Base-by-base conservation (phyloP, 92 coral and sea anemone genomes). In the Bergia sp. region DNA sequence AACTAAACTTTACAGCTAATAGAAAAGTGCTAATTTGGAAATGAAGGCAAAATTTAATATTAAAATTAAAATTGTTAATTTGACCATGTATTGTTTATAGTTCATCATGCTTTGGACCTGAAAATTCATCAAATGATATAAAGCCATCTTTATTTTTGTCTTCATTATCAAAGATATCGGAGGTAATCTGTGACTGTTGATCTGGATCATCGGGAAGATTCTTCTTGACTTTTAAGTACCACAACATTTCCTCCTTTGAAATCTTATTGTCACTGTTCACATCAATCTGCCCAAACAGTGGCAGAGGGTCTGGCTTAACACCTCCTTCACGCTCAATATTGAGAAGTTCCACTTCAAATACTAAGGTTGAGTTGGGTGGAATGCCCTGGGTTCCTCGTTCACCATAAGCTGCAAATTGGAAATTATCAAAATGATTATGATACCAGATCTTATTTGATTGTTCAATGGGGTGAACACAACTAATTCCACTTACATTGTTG, bases 121-220 rank as follows among this genome's bases (percentile, higher is more conserved):
- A 84, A 84, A 84, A 84, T 84, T 84, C 87, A 7, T 84, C 87
- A 84, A 84, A 84, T 23, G 87, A 84, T n/a, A 84, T 47, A 47
- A 45, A 84, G 66, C 79, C 87, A 72, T 84, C 79, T 53, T 45
- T 84, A 45, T 84, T 72, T 18, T 71, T 45, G 36, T 84, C 87
- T 44, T 84, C 87, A 67, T 84, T 84, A 3, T 71, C 79, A 84
- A 84, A 84, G 50, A 84, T 84, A 36, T 47, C 79, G 0, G 67
- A 45, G 15, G 87, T 45, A 10, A 84, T 84, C 79, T 69, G 43
- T 3, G 79, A 44, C n/a, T 84, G 87, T 44, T 65, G 65, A 9
- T 71, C 37, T 15, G 66, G 65, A 36, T 84, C 87, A 44, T 84
- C 78, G 36, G 79, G 65, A 7, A 84, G 20, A 12, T 72, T 44